These are phyloP conservation scores for Parascotia fuliginaria DNA, from an alignment of 2,888 invertebrate genomes.

Conservation along the genomic window DNA sequence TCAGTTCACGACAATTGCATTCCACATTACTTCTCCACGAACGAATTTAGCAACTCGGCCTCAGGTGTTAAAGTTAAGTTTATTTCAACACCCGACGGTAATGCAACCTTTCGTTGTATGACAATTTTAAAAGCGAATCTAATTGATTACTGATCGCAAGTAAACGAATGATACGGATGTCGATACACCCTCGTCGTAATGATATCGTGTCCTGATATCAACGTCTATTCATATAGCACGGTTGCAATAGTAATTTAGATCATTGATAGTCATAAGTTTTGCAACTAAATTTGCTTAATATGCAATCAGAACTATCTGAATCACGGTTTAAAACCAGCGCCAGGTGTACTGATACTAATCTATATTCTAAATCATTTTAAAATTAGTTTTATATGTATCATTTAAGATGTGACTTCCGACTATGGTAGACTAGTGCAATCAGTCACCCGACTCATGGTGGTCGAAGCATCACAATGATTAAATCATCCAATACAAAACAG, in stretches of 20 bases:
- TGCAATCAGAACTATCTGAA: slow-evolving; percentile 23
- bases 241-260: slow-evolving; percentile 40
- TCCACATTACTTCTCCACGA: slow-evolving; percentile 64
- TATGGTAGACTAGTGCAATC: too few species aligned
- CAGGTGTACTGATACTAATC: not conserved
- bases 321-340: slow-evolving; percentile 7
- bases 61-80: slow-evolving; percentile 62
- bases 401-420: too few species aligned
- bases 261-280: slow-evolving; percentile 36
- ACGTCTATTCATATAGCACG: slow-evolving; percentile 44
- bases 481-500: too few species aligned
- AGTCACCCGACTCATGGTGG: too few species aligned
- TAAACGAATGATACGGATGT: slow-evolving; percentile 71
- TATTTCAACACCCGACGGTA: slow-evolving; percentile 52
- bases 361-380: not conserved
- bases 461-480: too few species aligned
- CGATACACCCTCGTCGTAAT: slow-evolving; percentile 74
- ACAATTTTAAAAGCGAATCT: slow-evolving; percentile 78
- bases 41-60: slow-evolving; percentile 66
- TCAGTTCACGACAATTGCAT: slow-evolving; percentile 74
- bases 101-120: slow-evolving; percentile 58
- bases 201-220: slow-evolving; percentile 44
- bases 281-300: slow-evolving; percentile 36
- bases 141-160: slow-evolving; percentile 73
- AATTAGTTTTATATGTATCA: not conserved